A percentile compares a stretch with the other conserved stretches of the same genome.
Evolutionary conservation across 2,113 vertebrate genomes (phyloP).

Genomic region (Lepisosteus osseus): DNA sequence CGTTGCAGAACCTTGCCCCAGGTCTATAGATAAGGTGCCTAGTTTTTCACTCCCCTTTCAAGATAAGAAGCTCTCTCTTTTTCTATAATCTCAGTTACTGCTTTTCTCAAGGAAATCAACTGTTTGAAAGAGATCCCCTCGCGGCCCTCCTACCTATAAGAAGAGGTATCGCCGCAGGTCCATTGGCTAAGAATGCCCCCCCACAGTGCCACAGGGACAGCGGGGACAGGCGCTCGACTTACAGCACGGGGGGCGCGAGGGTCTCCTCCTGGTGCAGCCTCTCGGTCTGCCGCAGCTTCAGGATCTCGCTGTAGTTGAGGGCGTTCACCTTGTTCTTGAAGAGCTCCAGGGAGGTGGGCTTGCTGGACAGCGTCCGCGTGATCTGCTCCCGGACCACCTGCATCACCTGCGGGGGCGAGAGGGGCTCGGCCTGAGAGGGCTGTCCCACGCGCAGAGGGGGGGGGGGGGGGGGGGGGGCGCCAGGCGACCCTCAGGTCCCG

Average conservation of each 20-base stretch:
- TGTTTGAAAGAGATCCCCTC: too few species aligned
- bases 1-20: too few species aligned
- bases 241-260: constrained; percentile 87
- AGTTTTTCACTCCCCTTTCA: too few species aligned
- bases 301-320: constrained; percentile 90
- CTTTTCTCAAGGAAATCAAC: too few species aligned
- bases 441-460: neutral
- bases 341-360: constrained; percentile 89
- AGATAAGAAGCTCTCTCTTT: too few species aligned
- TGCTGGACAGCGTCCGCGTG: constrained; percentile 82
- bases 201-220: neutral
- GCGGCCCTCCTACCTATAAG: too few species aligned
- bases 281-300: constrained; percentile 90
- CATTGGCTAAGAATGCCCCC: too few species aligned
- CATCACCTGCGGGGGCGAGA: constrained; percentile 71
- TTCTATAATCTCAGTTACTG: too few species aligned
- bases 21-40: too few species aligned
- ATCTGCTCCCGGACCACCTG: constrained; percentile 97
- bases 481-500: neutral
- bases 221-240: constrained; percentile 45
- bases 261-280: constrained; percentile 93
- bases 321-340: constrained; percentile 89
- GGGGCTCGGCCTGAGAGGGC: neutral
- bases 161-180: too few species aligned
- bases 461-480: neutral